Evolutionary conservation across 2,113 vertebrate species (phyloP).

Genomic region (Eonycteris spelaea): DNA sequence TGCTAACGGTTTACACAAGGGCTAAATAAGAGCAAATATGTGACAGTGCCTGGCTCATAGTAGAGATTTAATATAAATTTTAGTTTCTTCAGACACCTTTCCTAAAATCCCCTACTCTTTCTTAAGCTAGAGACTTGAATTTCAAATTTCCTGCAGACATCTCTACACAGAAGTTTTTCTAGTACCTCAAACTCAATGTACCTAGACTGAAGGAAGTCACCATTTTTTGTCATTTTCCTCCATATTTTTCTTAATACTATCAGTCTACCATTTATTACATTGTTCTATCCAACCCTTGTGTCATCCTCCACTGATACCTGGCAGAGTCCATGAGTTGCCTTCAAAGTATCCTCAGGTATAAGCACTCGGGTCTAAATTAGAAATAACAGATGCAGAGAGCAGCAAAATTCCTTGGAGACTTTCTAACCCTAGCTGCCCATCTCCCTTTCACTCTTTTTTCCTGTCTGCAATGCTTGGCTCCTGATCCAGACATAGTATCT

Average conservation of each 20-base stretch:
- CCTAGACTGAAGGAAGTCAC: not conserved
- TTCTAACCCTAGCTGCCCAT: not conserved
- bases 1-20: not conserved
- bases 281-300: not conserved
- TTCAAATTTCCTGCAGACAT: not conserved
- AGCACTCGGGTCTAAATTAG: not conserved
- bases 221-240: not conserved
- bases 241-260: not conserved
- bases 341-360: not conserved
- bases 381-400: not conserved
- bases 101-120: not conserved
- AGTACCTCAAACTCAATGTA: not conserved
- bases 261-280: not conserved
- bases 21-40: not conserved
- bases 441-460: not conserved
- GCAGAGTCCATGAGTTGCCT: not conserved
- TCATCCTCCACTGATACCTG: not conserved
- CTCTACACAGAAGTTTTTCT: not conserved
- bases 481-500: not conserved
- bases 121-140: not conserved
- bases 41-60: not conserved
- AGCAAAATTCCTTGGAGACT: conserved; percentile 7
- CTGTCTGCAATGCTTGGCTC: not conserved
- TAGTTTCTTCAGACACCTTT: not conserved
- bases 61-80: not conserved